Evolutionary conservation across 1,140 invertebrate species (phyloP).

Genomic region (Antheraea pernyi): DNA sequence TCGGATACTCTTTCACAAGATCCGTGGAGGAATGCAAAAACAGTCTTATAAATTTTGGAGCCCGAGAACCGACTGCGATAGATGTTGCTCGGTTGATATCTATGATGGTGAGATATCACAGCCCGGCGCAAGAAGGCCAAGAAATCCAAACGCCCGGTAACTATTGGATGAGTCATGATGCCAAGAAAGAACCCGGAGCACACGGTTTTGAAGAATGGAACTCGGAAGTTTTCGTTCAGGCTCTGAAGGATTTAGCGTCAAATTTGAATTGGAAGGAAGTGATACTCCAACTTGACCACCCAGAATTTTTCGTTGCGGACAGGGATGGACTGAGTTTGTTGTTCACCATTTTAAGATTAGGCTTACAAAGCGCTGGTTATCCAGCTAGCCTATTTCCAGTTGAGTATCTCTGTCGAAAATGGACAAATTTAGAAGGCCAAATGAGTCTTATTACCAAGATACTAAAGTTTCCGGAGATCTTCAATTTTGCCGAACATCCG

Average conservation of each 20-base stretch:
- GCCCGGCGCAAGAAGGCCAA: conserved; percentile 83
- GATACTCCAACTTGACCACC: conserved; percentile 93
- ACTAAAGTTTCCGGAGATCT: conserved; percentile 94
- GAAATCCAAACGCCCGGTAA: conserved; percentile 83
- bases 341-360: conserved; percentile 88
- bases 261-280: conserved; percentile 96
- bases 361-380: conserved; percentile 87
- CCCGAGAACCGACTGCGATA: conserved; percentile 87
- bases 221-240: conserved; percentile 94
- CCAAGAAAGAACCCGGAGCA: conserved; percentile 67
- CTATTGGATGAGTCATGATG: conserved; percentile 79
- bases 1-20: conserved; percentile 93
- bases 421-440: conserved; percentile 96
- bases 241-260: conserved; percentile 92
- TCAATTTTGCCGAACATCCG: conserved; percentile 95
- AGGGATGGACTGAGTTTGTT: conserved; percentile 90
- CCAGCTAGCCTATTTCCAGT: conserved; percentile 90
- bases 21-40: conserved; percentile 94
- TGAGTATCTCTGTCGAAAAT: conserved; percentile 92
- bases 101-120: conserved; percentile 92
- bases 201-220: conserved; percentile 85
- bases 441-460: conserved; percentile 93
- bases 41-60: conserved; percentile 87
- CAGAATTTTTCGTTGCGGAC: conserved; percentile 93
- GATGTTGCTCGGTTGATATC: conserved; percentile 91